Conservation (phyloP, 2,113 vertebrate genomes). For the Hylia prasina region DNA sequence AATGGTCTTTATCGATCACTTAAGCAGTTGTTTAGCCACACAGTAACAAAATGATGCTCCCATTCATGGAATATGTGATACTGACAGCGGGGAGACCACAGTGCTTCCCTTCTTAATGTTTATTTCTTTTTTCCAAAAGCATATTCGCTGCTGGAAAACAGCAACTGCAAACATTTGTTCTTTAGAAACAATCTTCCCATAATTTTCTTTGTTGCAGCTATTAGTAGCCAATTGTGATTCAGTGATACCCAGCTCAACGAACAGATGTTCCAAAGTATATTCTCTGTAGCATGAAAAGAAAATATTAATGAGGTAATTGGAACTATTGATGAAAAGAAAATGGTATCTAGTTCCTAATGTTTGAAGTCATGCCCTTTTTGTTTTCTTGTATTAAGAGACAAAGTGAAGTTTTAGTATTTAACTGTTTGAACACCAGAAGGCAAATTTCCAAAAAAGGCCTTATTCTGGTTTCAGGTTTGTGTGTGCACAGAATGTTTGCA, state of each 20-base stretch:
- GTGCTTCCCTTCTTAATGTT: conserved; percentile 67
- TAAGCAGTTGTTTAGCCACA: conserved; percentile 96
- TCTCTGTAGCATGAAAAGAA: conserved; percentile 68
- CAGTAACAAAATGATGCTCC: conserved; percentile 86
- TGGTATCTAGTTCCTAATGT: conserved; percentile 15
- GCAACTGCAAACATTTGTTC: conserved; percentile 70
- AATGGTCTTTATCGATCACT: conserved; percentile 96
- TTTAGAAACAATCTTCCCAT: conserved; percentile 73
- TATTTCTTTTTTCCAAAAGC: conserved; percentile 59
- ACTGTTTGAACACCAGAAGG: conserved; percentile 3
- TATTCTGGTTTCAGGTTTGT: neutral
- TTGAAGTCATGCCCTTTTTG: conserved; percentile 4
- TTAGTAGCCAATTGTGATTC: conserved; percentile 77
- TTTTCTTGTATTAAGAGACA: neutral
- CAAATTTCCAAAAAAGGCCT: conserved; percentile 31
- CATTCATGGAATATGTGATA: conserved; percentile 84
- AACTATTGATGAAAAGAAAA: conserved; percentile 47
- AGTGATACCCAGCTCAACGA: conserved; percentile 66
- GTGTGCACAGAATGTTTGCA: neutral
- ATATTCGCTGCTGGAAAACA: conserved; percentile 72
- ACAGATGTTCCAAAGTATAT: conserved; percentile 73
- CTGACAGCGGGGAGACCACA: conserved; percentile 77
- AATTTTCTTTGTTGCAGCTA: conserved; percentile 77
- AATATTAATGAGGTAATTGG: conserved; percentile 76
- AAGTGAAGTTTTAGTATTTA: neutral